phyloP scores from a whole-genome alignment of 2,113 vertebrate genomes.

The Otolemur garnettii region DNA sequence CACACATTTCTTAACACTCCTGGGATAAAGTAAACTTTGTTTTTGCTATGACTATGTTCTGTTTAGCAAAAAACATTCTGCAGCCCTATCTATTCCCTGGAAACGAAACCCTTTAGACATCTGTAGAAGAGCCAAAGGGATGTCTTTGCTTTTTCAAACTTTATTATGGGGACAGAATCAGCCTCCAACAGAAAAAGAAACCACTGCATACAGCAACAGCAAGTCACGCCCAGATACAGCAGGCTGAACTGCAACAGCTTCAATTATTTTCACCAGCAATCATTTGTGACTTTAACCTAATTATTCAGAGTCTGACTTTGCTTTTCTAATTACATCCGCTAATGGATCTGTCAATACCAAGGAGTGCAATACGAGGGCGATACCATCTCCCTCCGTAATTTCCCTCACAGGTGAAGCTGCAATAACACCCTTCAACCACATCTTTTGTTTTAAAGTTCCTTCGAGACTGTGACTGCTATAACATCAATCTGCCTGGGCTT shows the following conservation, averaged over 20 bases:
- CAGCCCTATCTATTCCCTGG: constrained; percentile 38
- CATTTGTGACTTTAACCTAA: constrained; percentile 52
- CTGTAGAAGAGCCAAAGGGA: neutral
- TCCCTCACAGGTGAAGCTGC: constrained; percentile 59
- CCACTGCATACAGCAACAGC: rapidly evolving
- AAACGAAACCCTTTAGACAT: constrained; percentile 17
- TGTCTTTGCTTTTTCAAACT: constrained; percentile 24
- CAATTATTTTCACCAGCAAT: neutral
- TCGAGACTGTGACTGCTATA: constrained; percentile 1
- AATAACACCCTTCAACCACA: constrained; percentile 51
- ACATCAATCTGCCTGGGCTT: constrained; percentile 36
- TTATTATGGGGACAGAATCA: neutral
- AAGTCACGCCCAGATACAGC: rapidly evolving
- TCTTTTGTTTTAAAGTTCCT: neutral
- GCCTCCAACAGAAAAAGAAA: constrained; percentile 20
- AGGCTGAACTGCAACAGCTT: neutral
- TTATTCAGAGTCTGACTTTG: constrained; percentile 50
- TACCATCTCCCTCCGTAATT: neutral
- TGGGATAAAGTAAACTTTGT: constrained; percentile 40
- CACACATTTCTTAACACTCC: constrained; percentile 74
- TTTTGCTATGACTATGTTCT: constrained; percentile 72
- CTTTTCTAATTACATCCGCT: constrained; percentile 67
- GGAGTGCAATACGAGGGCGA: neutral
- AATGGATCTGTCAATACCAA: constrained; percentile 67
- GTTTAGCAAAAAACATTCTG: constrained; percentile 67